Base-by-base conservation (phyloP, 2,888 invertebrate genomes). In the Phrixothrix hirtus region DNA sequence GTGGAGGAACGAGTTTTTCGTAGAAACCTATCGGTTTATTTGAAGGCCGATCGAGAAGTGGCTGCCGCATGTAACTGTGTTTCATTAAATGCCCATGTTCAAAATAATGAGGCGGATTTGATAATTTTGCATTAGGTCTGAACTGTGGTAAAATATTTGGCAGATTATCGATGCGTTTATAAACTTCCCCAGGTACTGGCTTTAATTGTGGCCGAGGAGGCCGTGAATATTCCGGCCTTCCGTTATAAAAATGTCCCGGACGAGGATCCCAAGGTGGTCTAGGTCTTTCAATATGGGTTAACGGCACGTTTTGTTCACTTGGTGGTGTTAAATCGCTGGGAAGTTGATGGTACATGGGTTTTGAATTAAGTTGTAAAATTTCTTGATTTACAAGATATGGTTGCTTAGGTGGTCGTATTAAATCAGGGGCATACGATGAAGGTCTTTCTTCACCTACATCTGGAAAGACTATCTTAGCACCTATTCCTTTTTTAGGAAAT, bases 91-190 rank as follows among this genome's bases (percentile, higher is more conserved):
- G 21, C 17, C 39, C 47, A 30, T 58, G 34, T 5, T 52, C 50
- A 26, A 37, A 58, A 32, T 57, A 51, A 29, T 61, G 59, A 27
- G 63, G 38, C 0, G 79, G 81, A 49, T 75, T 77, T 0, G 79
- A 79, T 1, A 79, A 72, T 62, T 83, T 82, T 1, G 83, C 82
- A 61, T 85, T 86, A 0, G 87, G 87, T 21, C 87, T 77, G 61
- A 87, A 87, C 63, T 87, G 87, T 0, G 87, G 87, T 14, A 87
- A 68, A 62, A 87, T 87, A 63, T 87, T 87, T 1, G 87, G 87
- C 31, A 84, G 66, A 45, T 65, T 71, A 58, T 74, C 75, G 14
- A 75, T 72, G 16, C 75, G 62, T 61, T 77, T 76, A 55, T 70
- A 75, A 2, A 73, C 68, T n/a, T 73, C 63, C 34, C 70, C 69